Base-by-base conservation (phyloP, 2,113 vertebrate genomes). In the Semnopithecus entellus region DNA sequence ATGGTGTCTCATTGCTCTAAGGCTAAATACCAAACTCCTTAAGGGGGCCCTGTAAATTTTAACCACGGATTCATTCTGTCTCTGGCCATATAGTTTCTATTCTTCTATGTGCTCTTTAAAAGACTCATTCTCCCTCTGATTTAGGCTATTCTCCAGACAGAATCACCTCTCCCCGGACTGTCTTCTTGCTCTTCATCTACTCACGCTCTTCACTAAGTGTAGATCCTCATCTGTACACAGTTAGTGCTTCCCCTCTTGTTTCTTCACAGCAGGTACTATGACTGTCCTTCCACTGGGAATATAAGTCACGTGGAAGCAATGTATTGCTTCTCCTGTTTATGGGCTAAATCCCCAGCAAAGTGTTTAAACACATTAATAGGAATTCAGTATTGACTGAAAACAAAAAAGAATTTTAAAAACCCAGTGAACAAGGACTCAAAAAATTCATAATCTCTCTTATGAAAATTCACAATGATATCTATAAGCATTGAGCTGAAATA, bases 231-330 rank as follows among this genome's bases (percentile, higher is more conserved):
- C 27, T 81, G 22, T 38, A 45, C 25, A 70, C 1, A 38, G 32
- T 57, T 10, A 43, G 22, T 23, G 10, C 55, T 52, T 43, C 40
- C 7, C 13, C n/a, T 10, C n/a, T 52, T 40, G 50, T 10, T 22
- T 30, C 68, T 52, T 79, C 38, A 38, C 27, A 50, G 23, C 25
- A 40, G 0, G 0, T 38, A 32, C 45, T 16, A 73, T 4, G 12
- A 32, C 6, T 86, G 8, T 38, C 50, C 20, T 92, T 83, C 30
- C 12, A 5, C 50, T 1, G 12, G 73, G 20, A 79, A 52, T 50
- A 11, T 2, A 66, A 38, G 2, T 3, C 64, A n/a, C 30, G 10
- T 9, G 48, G 73, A 3, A 80, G 48, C 6, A 11, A 10, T 55
- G 1, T 23, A 2, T 48, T 40, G 16, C 27, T 70, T 83, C 4